These are phyloP conservation scores for Anarrhichthys ocellatus DNA, from an alignment of 2,113 vertebrate genomes.

Conservation along the genomic window DNA sequence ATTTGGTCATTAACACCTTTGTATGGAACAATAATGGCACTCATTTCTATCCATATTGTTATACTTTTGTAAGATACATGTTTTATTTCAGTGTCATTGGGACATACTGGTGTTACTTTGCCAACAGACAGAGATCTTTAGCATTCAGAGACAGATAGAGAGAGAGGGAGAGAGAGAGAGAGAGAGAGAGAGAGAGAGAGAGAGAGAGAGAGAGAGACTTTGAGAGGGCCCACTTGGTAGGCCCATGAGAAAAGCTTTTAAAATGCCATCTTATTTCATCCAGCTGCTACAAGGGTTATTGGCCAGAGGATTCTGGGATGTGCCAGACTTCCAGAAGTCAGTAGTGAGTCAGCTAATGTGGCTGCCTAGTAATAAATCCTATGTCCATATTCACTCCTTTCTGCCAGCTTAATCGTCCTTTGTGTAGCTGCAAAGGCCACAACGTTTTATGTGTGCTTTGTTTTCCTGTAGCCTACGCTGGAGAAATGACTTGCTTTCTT, in stretches of 20 bases:
- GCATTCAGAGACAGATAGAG: conserved; percentile 25
- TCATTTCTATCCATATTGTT: too few species aligned
- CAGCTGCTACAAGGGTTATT: conserved; percentile 70
- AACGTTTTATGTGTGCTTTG: conserved; percentile 26
- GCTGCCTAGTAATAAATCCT: conserved; percentile 59
- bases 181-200: conserved; percentile 7
- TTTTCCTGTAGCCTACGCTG: neutral
- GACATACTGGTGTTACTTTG: conserved; percentile 9
- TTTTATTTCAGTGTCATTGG: neutral
- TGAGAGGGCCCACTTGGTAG: conserved; percentile 43
- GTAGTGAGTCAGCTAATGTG: conserved; percentile 71
- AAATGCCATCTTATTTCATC: conserved; percentile 72
- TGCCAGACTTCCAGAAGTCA: conserved; percentile 64
- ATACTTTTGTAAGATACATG: neutral
- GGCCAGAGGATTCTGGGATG: conserved; percentile 49
- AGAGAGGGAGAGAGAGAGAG: conserved; percentile 5
- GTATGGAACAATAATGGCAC: neutral
- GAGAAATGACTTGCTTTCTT: neutral
- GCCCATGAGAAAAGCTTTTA: conserved; percentile 61
- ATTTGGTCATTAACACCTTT: conserved; percentile 5
- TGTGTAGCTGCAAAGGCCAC: neutral
- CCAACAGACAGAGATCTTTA: conserved; percentile 17
- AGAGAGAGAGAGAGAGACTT: conserved; percentile 10
- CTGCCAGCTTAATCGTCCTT: conserved; percentile 45
- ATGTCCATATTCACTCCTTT: conserved; percentile 32